A percentile compares a stretch with the other conserved stretches of the same genome.
Evolutionary conservation across 2,888 invertebrate genomes (phyloP).

Genomic region (Patella ulyssiponensis): DNA sequence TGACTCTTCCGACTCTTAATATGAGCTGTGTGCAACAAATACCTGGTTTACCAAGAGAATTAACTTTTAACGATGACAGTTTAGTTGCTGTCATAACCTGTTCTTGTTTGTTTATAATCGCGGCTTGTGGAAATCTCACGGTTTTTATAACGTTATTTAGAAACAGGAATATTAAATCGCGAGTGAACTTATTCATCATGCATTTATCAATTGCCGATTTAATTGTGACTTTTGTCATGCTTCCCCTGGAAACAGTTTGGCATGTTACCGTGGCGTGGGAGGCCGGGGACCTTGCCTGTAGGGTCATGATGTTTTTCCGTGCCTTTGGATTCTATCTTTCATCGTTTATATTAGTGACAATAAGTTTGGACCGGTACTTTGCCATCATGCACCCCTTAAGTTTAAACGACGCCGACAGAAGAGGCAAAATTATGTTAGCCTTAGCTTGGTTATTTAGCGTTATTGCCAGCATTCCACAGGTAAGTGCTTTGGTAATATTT

Average conservation of each 20-base stretch:
- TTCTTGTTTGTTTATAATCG: conserved; percentile 77
- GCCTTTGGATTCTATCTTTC: conserved; percentile 86
- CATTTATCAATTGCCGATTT: conserved; percentile 86
- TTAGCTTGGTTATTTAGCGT: conserved; percentile 58
- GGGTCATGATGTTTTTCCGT: conserved; percentile 80
- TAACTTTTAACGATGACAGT: conserved; percentile 89
- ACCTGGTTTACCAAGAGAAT: conserved; percentile 74
- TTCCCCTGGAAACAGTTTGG: conserved; percentile 81
- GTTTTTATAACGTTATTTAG: conserved; percentile 81
- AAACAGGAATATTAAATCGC: conserved; percentile 78
- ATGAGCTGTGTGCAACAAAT: too few species aligned
- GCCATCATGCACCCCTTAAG: conserved; percentile 62
- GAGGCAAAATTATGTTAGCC: conserved; percentile 58
- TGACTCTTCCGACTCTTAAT: too few species aligned
- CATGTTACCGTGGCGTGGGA: conserved; percentile 83
- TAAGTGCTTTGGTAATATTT: conserved; percentile 29
- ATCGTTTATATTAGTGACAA: conserved; percentile 82
- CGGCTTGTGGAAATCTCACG: conserved; percentile 87
- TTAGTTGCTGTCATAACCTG: conserved; percentile 87
- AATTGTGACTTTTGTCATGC: conserved; percentile 84
- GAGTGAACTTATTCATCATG: conserved; percentile 84
- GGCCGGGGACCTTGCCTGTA: conserved; percentile 83
- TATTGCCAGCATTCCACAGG: conserved; percentile 61
- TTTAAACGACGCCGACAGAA: conserved; percentile 56
- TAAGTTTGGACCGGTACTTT: conserved; percentile 74